Conservation (phyloP, 2,797 vertebrate genomes). For the Falco berigora region DNA sequence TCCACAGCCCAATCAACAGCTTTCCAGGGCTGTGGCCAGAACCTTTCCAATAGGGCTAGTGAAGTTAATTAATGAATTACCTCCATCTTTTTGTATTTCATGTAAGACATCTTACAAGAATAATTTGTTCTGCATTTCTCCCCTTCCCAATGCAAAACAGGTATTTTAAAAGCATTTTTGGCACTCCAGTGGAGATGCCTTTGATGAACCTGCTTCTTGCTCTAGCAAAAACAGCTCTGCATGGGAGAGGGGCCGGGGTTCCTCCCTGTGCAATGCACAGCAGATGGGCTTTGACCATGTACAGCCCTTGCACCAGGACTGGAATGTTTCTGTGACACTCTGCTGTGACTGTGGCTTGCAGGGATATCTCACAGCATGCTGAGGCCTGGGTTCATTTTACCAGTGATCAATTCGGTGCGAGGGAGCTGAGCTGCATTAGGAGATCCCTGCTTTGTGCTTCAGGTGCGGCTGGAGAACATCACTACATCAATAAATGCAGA, state of each 20-base stretch:
- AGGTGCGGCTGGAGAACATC: background rate
- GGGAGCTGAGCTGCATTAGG: background rate
- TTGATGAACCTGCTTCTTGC: background rate
- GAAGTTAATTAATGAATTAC: background rate
- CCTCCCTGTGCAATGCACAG: background rate
- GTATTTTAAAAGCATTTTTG: background rate
- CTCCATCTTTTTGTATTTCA: background rate
- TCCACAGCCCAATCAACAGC: background rate
- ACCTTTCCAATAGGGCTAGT: background rate
- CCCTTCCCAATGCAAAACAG: background rate
- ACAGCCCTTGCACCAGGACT: background rate
- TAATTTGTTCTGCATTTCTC: background rate
- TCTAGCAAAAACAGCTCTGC: background rate
- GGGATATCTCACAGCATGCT: background rate
- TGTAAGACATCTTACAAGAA: background rate
- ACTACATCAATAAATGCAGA: background rate
- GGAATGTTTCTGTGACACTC: background rate
- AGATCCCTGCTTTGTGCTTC: background rate
- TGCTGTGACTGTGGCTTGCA: rapidly evolving
- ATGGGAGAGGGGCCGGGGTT: rapidly evolving
- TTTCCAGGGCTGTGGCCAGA: background rate
- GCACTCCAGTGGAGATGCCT: background rate
- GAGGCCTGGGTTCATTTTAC: background rate
- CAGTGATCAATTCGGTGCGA: background rate
- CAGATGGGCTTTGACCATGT: background rate